Conservation (phyloP, 92 coral and sea anemone genomes). For the Epizoanthus illoricatus region DNA sequence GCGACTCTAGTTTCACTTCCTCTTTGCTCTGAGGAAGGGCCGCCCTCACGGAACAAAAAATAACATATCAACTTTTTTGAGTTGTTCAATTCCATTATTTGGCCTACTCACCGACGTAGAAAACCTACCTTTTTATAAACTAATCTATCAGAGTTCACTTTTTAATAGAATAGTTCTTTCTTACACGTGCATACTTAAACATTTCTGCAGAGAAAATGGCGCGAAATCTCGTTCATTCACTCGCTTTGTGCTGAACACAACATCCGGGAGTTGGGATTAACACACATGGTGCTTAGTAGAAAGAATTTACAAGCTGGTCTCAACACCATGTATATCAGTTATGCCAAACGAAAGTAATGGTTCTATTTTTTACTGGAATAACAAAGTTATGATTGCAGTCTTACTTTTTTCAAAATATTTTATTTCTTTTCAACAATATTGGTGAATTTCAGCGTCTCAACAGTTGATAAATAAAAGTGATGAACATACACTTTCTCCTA, state of each 20-base stretch:
- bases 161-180: no score
- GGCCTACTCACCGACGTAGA: no score
- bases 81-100: no score
- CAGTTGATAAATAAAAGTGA: neutral
- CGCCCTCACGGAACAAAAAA: no score
- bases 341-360: neutral
- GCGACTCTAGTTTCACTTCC: no score
- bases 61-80: no score
- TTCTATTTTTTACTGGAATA: neutral
- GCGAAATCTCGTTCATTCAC: slow-evolving; percentile 24
- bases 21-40: no score
- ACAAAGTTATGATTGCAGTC: neutral
- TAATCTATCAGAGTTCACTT: no score
- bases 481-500: slow-evolving; percentile 15
- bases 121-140: no score
- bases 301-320: slow-evolving; percentile 5
- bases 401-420: neutral
- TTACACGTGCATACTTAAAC: no score
- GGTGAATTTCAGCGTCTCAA: neutral
- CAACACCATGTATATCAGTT: neutral
- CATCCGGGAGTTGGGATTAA: slow-evolving; percentile 25
- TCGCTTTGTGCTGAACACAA: neutral
- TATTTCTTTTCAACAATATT: neutral
- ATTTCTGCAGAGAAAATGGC: slow-evolving; percentile 5
- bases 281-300: neutral